Conservation (phyloP, 2,888 invertebrate species). For the Lycocerus yunnanus region DNA sequence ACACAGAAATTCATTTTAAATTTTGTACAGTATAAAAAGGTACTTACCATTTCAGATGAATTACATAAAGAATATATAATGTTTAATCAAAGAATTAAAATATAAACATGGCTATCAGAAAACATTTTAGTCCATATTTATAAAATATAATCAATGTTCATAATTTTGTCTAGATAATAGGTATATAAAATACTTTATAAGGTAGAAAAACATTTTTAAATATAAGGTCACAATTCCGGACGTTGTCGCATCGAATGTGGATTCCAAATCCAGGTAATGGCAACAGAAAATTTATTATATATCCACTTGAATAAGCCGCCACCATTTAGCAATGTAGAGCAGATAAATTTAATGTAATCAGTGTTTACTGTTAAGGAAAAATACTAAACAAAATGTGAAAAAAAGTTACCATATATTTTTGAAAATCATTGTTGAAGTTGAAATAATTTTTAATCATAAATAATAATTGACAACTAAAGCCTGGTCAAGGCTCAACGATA, state of each 20-base stretch:
- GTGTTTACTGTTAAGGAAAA: slow-evolving; percentile 51
- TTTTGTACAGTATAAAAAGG: background rate
- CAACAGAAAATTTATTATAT: slow-evolving; percentile 55
- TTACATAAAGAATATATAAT: background rate
- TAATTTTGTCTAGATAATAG: background rate
- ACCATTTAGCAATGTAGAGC: slow-evolving; percentile 67
- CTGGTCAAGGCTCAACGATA: no score
- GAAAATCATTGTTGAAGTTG: background rate
- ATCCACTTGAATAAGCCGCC: slow-evolving; percentile 76
- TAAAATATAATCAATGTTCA: background rate
- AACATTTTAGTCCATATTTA: background rate
- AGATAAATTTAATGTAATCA: slow-evolving; percentile 77
- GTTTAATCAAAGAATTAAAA: background rate
- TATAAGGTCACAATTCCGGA: slow-evolving; percentile 28
- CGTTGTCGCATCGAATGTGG: slow-evolving; percentile 35
- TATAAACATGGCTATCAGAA: background rate
- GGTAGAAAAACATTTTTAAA: background rate
- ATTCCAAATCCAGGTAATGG: slow-evolving; percentile 52
- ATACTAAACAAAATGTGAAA: background rate
- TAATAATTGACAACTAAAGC: no score
- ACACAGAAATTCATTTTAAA: background rate
- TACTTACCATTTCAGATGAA: background rate
- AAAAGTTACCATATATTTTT: background rate
- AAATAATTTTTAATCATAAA: background rate
- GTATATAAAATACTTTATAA: background rate